These are phyloP conservation scores for Calliphora vicina DNA, from an alignment of 1,140 invertebrate genomes.

Conservation along the genomic window DNA sequence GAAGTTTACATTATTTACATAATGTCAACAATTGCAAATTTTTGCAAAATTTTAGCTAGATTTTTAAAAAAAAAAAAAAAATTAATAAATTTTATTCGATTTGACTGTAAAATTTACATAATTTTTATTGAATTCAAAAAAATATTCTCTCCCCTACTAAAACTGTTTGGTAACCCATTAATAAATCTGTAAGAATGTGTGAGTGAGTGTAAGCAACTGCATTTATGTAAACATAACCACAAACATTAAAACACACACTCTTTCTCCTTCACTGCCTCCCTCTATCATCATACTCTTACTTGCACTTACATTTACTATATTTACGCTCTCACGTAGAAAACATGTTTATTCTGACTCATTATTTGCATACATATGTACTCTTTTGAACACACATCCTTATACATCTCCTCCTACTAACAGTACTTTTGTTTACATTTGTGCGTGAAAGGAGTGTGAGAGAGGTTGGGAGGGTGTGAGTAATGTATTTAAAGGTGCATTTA, in stretches of 20 bases:
- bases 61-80: too few species aligned
- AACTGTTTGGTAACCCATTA: too few species aligned
- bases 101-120: too few species aligned
- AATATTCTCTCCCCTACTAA: too few species aligned
- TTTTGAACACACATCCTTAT: background rate
- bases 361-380: background rate
- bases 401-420: too few species aligned
- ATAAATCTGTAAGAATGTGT: too few species aligned
- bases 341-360: background rate
- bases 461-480: background rate
- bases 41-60: too few species aligned
- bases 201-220: too few species aligned
- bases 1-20: too few species aligned
- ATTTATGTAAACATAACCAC: background rate
- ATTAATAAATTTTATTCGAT: too few species aligned
- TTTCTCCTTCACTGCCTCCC: background rate
- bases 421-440: background rate
- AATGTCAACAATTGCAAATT: too few species aligned
- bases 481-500: background rate
- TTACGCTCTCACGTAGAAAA: background rate
- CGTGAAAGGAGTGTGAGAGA: background rate
- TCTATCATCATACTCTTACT: background rate
- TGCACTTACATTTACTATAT: background rate
- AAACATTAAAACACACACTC: background rate
- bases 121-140: too few species aligned